Percentiles rank a stretch among this genome's conserved stretches.
Evolutionary conservation across 2,797 vertebrate genomes (phyloP).

Genomic region (Sebastes taczanowskii): DNA sequence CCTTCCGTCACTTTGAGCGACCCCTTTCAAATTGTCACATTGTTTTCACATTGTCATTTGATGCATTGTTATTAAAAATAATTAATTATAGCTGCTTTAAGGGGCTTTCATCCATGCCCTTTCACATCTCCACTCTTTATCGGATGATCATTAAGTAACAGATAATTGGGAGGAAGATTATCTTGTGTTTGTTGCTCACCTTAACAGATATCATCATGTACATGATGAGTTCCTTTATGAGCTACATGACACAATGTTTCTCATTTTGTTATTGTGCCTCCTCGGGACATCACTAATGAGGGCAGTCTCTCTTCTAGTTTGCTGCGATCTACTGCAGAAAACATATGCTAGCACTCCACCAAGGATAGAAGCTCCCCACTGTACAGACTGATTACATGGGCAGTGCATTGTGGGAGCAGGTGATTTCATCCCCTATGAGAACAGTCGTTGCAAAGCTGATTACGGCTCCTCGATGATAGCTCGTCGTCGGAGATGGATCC

Average conservation of each 20-base stretch:
- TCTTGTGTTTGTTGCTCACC: not conserved
- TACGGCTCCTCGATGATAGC: constrained; percentile 59
- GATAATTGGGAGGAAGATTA: not conserved
- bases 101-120: not conserved
- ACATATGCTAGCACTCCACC: constrained; percentile 2
- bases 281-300: constrained; percentile 13
- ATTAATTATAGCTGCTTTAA: not conserved
- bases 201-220: not conserved
- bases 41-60: not conserved
- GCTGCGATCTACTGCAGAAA: constrained; percentile 20
- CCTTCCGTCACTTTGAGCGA: not conserved
- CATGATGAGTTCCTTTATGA: not conserved
- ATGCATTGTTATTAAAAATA: not conserved
- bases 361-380: constrained; percentile 33
- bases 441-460: constrained; percentile 69
- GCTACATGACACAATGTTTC: not conserved
- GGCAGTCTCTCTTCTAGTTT: constrained; percentile 1
- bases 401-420: constrained; percentile 53
- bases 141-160: not conserved
- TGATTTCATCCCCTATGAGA: constrained; percentile 63
- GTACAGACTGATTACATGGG: constrained; percentile 57
- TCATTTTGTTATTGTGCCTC: not conserved
- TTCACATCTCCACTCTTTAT: not conserved
- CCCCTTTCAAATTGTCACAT: not conserved
- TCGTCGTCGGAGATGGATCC: constrained; percentile 40